Percentiles rank a stretch among this genome's conserved stretches.
Conservation (phyloP, 2,888 invertebrate genomes). For the Xestia rhomboidea region DNA sequence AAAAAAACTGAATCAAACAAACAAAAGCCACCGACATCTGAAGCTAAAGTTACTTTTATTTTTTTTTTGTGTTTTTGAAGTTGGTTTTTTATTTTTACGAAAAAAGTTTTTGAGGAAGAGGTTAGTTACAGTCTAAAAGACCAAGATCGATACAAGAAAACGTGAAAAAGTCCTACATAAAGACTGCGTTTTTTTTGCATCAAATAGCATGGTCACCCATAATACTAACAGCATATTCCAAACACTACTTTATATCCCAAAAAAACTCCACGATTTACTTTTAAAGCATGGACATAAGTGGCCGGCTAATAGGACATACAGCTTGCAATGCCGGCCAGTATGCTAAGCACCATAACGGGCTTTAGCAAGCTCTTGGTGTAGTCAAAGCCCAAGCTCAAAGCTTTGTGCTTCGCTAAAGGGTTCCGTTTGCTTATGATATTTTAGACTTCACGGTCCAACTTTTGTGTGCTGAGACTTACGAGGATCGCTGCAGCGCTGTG, state of each 20-base stretch:
- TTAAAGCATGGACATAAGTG: slow-evolving; percentile 29
- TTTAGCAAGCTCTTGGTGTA: slow-evolving; percentile 60
- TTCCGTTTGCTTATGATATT: slow-evolving; percentile 71
- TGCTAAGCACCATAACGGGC: slow-evolving; percentile 61
- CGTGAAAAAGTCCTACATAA: neutral
- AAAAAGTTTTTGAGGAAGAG: neutral
- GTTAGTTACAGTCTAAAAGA: neutral
- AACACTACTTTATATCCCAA: slow-evolving; percentile 11
- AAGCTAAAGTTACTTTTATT: too few relatives aligned
- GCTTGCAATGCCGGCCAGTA: slow-evolving; percentile 54
- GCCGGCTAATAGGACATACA: slow-evolving; percentile 48
- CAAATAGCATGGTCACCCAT: neutral
- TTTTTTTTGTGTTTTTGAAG: neutral
- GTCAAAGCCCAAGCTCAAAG: slow-evolving; percentile 70
- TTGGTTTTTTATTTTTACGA: too few relatives aligned
- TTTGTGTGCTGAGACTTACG: slow-evolving; percentile 58
- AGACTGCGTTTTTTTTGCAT: neutral
- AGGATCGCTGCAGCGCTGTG: slow-evolving; percentile 50
- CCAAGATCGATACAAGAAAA: neutral
- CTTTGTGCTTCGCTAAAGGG: slow-evolving; percentile 70
- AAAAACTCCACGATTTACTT: slow-evolving; percentile 14
- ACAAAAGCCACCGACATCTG: too few relatives aligned
- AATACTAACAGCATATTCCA: neutral
- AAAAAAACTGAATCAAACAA: too few relatives aligned
- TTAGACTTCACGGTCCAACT: slow-evolving; percentile 64